Evolutionary conservation across 2,113 vertebrate species (phyloP).

Genomic region (Poeciliopsis retropinna): DNA sequence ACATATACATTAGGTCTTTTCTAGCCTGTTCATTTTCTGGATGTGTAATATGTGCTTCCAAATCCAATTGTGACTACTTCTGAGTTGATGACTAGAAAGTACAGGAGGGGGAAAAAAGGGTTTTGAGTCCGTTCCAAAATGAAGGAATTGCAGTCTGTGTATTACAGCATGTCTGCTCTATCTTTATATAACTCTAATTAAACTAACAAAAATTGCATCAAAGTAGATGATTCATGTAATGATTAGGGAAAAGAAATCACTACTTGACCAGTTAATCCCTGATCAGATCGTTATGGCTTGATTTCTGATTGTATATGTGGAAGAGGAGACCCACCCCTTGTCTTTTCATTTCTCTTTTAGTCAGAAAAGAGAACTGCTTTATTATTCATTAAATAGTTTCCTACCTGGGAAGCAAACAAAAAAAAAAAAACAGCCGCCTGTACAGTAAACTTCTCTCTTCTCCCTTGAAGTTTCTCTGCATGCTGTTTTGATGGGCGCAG

Average conservation of each 20-base stretch:
- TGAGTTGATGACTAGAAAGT: not conserved
- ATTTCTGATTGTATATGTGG: not conserved
- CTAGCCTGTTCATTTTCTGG: not conserved
- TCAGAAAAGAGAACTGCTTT: not conserved
- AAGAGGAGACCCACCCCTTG: not conserved
- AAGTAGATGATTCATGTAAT: not conserved
- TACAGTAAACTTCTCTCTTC: not conserved
- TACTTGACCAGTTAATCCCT: not conserved
- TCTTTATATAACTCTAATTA: not conserved
- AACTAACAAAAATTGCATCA: not conserved
- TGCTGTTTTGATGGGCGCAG: conserved; percentile 64
- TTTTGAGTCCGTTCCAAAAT: not conserved
- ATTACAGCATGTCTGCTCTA: too few species aligned
- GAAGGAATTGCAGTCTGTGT: too few species aligned
- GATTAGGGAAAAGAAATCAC: not conserved
- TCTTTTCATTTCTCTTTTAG: not conserved
- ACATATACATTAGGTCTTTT: not conserved
- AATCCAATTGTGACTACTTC: not conserved
- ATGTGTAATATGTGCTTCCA: not conserved
- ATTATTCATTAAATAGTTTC: not conserved
- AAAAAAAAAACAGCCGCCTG: not conserved
- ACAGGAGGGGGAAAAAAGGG: not conserved
- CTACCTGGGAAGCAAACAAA: not conserved
- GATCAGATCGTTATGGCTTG: not conserved
- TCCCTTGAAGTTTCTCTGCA: not conserved